A percentile compares a stretch with the other conserved stretches of the same genome.
These are phyloP conservation scores for Sterna hirundo DNA, from an alignment of 2,113 vertebrate species.

Conservation along the genomic window DNA sequence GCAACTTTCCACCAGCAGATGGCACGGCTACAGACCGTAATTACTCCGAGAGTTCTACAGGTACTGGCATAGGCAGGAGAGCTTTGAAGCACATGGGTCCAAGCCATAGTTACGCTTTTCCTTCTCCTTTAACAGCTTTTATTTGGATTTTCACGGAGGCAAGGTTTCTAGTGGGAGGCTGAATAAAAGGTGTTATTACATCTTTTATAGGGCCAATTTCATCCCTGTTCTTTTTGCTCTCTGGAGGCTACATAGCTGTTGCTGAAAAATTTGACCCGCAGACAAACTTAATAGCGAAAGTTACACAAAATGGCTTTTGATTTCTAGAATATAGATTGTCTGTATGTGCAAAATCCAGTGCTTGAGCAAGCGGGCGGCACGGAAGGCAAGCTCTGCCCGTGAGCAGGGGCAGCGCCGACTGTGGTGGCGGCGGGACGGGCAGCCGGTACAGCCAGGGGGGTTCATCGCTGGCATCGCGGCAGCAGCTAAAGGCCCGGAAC, in stretches of 20 bases:
- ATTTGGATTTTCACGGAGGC: neutral
- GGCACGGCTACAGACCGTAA: neutral
- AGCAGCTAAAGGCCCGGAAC: neutral
- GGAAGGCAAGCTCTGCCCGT: neutral
- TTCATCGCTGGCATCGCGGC: neutral
- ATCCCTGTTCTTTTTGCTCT: neutral
- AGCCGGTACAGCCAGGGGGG: neutral
- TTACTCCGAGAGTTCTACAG: neutral
- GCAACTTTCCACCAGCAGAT: slow-evolving; percentile 18
- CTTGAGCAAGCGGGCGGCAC: neutral
- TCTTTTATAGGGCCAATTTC: neutral
- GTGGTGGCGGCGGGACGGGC: neutral
- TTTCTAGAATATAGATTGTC: neutral
- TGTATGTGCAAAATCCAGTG: neutral
- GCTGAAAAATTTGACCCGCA: neutral
- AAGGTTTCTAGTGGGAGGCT: neutral
- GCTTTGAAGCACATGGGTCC: neutral
- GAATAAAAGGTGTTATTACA: neutral
- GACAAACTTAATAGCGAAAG: neutral
- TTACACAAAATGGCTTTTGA: neutral
- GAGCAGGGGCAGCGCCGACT: neutral
- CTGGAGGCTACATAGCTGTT: neutral
- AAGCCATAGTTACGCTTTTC: neutral
- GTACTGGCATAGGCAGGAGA: neutral
- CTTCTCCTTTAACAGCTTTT: neutral